These are phyloP conservation scores for Amiota mariae DNA, from an alignment of 2,888 invertebrate species.

Conservation along the genomic window DNA sequence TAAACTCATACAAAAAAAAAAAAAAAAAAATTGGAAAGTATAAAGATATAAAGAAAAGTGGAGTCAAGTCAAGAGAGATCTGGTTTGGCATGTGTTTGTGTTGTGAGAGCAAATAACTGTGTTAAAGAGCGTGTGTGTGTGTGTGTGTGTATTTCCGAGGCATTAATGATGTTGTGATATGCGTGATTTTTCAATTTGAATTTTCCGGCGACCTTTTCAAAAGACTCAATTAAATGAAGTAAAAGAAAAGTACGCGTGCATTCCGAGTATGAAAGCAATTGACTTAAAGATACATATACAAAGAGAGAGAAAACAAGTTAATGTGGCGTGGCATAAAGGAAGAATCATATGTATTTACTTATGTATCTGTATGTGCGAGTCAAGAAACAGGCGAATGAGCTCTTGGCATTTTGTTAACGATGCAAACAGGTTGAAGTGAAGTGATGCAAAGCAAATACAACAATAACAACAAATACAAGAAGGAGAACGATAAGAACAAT, in stretches of 20 bases:
- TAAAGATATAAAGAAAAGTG: too few relatives aligned
- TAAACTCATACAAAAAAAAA: slow-evolving; percentile 61
- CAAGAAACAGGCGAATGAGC: too few relatives aligned
- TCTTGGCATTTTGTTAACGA: slow-evolving; percentile 7
- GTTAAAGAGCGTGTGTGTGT: background rate
- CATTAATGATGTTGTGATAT: slow-evolving; percentile 60
- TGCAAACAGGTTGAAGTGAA: slow-evolving; percentile 38
- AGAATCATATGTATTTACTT: slow-evolving; percentile 17
- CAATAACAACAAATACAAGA: slow-evolving; percentile 50
- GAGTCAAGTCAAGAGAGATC: too few relatives aligned
- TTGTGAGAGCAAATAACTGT: background rate
- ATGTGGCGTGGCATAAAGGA: slow-evolving; percentile 16
- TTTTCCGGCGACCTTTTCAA: slow-evolving; percentile 43
- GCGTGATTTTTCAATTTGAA: slow-evolving; percentile 54
- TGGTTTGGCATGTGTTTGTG: too few relatives aligned
- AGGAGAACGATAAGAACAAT: slow-evolving; percentile 41
- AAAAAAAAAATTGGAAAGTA: background rate
- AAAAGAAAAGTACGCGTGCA: background rate
- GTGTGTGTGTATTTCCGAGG: slow-evolving; percentile 22
- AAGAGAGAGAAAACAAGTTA: slow-evolving; percentile 23
- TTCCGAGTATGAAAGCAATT: background rate
- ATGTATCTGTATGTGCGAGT: slow-evolving; percentile 6
- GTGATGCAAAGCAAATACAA: slow-evolving; percentile 25
- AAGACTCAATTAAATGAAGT: slow-evolving; percentile 60
- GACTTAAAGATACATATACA: slow-evolving; percentile 33